Base-by-base conservation (phyloP, 2,113 vertebrate species). In the Macroglossus sobrinus region DNA sequence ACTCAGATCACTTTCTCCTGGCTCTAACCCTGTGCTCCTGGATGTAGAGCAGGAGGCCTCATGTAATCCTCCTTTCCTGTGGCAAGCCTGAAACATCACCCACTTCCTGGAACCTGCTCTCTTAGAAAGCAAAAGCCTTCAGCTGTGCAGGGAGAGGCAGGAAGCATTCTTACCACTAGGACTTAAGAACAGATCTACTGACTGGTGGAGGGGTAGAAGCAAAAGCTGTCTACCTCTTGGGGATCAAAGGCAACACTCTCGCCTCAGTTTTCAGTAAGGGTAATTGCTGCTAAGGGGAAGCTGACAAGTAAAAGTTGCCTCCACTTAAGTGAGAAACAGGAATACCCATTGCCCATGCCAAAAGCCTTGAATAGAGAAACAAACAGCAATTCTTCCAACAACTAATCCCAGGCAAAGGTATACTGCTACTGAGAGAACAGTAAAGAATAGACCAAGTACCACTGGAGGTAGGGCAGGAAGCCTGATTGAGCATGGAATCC, bases 1-100 rank as follows among this genome's bases (percentile, higher is more conserved):
- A 30, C 30, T 43, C 15, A 38, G 33, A 38, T 63, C 35, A 9
- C 7, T 38, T 47, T 75, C 38, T 7, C 18, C 28, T 33, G n/a
- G 14, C 53, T 71, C 35, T 45, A 53, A 38, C 30, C 40, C 15
- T 14, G 50, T 8, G 22, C 61, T 53, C 18, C 7, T 2, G 8
- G 13, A 40, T 2, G 7, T 47, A 69, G 16, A 2, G 10, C 6
- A 28, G 57, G 6, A 74, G 21, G 19, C 11, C 1, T 22, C 28
- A 21, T 0, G 9, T 24, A 30, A 19, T 15, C 0, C 13, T 50
- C 28, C 12, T 24, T 33, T 30, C 5, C 18, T 24, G 10, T 19
- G 3, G 18, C 22, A 19, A 15, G 2, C 21, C 12, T 5, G 28
- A 45, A 61, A 43, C 53, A 5, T 8, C 6, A 1, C 19, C 12